Evolutionary conservation across 2,797 vertebrate species (phyloP).

Genomic region (Hoplostethus mediterraneus): DNA sequence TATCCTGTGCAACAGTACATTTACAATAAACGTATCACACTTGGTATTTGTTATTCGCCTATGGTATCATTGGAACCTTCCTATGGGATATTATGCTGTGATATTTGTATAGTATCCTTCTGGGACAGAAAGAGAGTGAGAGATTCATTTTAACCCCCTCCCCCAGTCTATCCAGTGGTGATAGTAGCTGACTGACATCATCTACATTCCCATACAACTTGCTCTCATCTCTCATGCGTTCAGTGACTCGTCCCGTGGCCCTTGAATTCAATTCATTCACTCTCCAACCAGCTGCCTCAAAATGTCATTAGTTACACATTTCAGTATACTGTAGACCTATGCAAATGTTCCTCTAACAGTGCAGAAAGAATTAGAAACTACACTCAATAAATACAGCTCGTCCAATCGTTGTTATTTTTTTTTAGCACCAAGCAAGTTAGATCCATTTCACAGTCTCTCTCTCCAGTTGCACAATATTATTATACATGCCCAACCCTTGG

Average conservation of each 20-base stretch:
- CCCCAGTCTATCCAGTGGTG: slow-evolving; percentile 55
- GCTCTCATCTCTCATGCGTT: slow-evolving; percentile 1
- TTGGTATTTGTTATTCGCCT: no score
- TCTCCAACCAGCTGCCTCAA: slow-evolving; percentile 33
- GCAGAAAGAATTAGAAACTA: no score
- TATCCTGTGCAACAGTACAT: no score
- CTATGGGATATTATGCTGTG: no score
- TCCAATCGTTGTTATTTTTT: slow-evolving; percentile 21
- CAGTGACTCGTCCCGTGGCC: slow-evolving; percentile 54
- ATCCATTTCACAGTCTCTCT: not conserved
- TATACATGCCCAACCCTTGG: slow-evolving; percentile 2
- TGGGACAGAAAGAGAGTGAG: slow-evolving; percentile 14
- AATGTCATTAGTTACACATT: not conserved
- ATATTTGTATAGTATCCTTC: no score
- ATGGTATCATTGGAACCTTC: no score
- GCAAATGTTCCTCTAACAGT: no score
- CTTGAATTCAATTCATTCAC: not conserved
- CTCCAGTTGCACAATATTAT: slow-evolving; percentile 4
- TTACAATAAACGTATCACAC: no score
- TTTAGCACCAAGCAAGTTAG: slow-evolving; percentile 22
- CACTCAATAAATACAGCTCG: no score
- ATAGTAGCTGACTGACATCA: slow-evolving; percentile 73
- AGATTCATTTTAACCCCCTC: slow-evolving; percentile 57
- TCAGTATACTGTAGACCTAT: no score
- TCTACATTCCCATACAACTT: slow-evolving; percentile 19